Evolutionary conservation across 2,113 vertebrate genomes (phyloP).

Genomic region (Microcebus lehilahytsara): DNA sequence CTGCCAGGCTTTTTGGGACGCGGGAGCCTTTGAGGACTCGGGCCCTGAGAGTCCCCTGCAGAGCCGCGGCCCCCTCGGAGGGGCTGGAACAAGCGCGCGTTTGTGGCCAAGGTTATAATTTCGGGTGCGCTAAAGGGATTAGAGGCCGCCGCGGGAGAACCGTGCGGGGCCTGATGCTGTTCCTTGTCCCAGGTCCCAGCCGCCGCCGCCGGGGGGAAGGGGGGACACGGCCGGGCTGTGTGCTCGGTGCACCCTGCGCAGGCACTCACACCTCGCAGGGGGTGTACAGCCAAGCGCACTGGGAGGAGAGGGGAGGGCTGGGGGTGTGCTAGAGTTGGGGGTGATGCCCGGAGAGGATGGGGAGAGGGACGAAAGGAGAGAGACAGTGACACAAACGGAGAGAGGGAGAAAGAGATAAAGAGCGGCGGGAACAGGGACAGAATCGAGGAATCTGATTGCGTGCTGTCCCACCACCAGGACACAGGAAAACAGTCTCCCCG

Average conservation of each 20-base stretch:
- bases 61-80: not conserved
- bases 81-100: slow-evolving; percentile 48
- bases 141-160: slow-evolving; percentile 73
- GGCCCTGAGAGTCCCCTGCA: not conserved
- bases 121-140: slow-evolving; percentile 88
- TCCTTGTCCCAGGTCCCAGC: slow-evolving; percentile 59
- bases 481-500: not conserved
- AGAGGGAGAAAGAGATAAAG: too few relatives aligned
- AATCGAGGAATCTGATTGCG: not conserved
- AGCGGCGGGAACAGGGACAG: not conserved
- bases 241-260: slow-evolving; percentile 63
- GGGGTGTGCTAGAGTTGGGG: not conserved
- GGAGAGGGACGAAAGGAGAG: too few relatives aligned
- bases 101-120: slow-evolving; percentile 85
- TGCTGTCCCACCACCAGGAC: not conserved
- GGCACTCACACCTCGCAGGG: slow-evolving; percentile 79
- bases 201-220: slow-evolving; percentile 43
- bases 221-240: slow-evolving; percentile 30
- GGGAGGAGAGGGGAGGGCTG: not conserved
- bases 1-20: not conserved
- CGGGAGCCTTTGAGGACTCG: not conserved
- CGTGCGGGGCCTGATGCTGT: slow-evolving; percentile 56
- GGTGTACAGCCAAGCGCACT: rapidly evolving
- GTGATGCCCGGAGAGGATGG: rapidly evolving
- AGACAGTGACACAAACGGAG: not conserved